These are phyloP conservation scores for Drosophila ficusphila DNA, from an alignment of 1,140 invertebrate species.

Conservation along the genomic window DNA sequence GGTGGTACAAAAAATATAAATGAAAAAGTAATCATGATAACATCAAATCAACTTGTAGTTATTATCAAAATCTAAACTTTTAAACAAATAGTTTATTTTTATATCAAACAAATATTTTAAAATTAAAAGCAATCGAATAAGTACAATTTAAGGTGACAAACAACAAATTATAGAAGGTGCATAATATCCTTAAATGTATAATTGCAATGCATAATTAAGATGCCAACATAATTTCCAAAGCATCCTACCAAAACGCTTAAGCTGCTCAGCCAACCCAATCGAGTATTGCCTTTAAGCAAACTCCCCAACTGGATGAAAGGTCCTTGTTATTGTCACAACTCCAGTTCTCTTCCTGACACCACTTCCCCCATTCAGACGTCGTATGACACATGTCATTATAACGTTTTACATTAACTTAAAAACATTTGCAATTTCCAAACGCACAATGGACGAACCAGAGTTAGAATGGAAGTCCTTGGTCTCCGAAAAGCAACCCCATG, in stretches of 20 bases:
- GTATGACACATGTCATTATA: slow-evolving; percentile 76
- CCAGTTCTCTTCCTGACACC: slow-evolving; percentile 1
- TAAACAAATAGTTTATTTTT: no score
- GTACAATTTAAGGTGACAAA: no score
- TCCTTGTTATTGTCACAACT: slow-evolving; percentile 8
- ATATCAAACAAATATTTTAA: no score
- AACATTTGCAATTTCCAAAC: slow-evolving; percentile 75
- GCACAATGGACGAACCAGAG: slow-evolving; percentile 54
- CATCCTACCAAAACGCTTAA: background rate
- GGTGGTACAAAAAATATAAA: no score
- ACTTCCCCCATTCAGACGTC: slow-evolving; percentile 33
- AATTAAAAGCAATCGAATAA: no score
- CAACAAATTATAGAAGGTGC: background rate
- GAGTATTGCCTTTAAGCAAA: background rate
- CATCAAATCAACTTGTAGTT: no score
- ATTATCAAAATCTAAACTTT: no score
- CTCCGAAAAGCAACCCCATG: slow-evolving; percentile 53
- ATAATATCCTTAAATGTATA: background rate
- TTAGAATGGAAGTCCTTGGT: slow-evolving; percentile 22
- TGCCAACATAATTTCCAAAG: background rate
- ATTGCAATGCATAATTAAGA: background rate
- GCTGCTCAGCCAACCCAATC: background rate
- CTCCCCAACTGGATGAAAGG: background rate
- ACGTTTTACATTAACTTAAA: slow-evolving; percentile 79
- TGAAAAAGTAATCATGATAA: no score